Conservation (phyloP, 2,113 vertebrate species). For the Ciconia boyciana region DNA sequence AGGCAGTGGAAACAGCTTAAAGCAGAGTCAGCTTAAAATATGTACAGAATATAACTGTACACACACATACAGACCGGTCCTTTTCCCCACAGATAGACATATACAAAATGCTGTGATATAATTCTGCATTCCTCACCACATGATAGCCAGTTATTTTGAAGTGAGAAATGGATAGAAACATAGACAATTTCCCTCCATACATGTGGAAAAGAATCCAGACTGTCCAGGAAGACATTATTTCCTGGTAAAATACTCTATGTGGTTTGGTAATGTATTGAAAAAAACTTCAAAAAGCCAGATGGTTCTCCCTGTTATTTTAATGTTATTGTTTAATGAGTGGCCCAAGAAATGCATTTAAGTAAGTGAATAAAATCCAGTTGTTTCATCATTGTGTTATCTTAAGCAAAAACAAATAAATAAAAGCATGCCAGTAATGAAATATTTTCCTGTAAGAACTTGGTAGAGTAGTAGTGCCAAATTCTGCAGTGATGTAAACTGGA, state of each 20-base stretch:
- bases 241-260: constrained; percentile 49
- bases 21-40: background rate
- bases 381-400: constrained; percentile 54
- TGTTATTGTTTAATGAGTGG: constrained; percentile 51
- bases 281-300: constrained; percentile 68
- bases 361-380: constrained; percentile 60
- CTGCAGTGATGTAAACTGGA: constrained; percentile 67
- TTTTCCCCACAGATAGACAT: background rate
- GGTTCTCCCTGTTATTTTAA: constrained; percentile 59
- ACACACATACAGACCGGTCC: rapidly evolving
- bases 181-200: constrained; percentile 10
- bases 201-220: constrained; percentile 23
- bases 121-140: background rate
- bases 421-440: constrained; percentile 65
- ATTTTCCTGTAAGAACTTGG: constrained; percentile 60
- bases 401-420: constrained; percentile 73
- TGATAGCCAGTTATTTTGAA: constrained; percentile 5
- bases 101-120: background rate
- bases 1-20: background rate
- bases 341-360: constrained; percentile 63
- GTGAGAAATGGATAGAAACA: constrained; percentile 4
- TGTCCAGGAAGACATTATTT: constrained; percentile 55
- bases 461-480: constrained; percentile 66
- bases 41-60: background rate
- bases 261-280: constrained; percentile 60